Evolutionary conservation across 92 coral and sea anemone species (phyloP), one percentile per base, ranked within the genome.

Genomic region (Phenganax marumi): DNA sequence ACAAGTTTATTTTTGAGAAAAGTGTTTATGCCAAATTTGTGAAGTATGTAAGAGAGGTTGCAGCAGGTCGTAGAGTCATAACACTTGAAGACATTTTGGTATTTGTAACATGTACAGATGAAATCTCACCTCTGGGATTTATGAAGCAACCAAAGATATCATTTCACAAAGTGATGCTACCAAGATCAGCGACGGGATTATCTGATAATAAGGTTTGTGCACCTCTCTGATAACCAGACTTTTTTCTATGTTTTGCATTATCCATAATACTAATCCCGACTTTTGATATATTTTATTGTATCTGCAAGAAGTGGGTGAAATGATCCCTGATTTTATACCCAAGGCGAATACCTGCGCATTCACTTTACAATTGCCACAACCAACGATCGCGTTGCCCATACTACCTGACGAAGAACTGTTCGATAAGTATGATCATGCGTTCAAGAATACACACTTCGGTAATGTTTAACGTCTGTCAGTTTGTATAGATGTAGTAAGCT

Each of bases 321-420:
- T 76, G 82, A 81, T 72, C n/a, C 12, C 39, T 18, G 83, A 86
- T 46, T 86, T 86, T 68, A 19, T 86, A 13, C 83, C 86, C 10
- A 86, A 82, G 82, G 58, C 70, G 12, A 87, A 84, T 58, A 84
- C 85, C 43, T 84, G 88, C 66, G 57, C 88, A 23, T 56, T 78
- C 61, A 87, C 76, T 50, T 47, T 87, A 52, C 60, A 69, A 50
- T 21, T 87, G 24, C 90, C 85, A 58, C 17, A 87, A 2, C 86
- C 72, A 46, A 52, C 83, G 43, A 68, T 13, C 14, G 48, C 21
- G 16, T 25, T 76, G 4, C 84, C 86, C 63, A 52, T 75, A 16
- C 84, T 87, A 19, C 16, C 84, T 14, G 90, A 87, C 43, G 79
- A 58, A 13, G 86, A 87, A 78, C 75, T 87, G 57, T 87, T 87